phyloP scores from a whole-genome alignment of 2,797 vertebrate genomes.

The Capromys pilorides region DNA sequence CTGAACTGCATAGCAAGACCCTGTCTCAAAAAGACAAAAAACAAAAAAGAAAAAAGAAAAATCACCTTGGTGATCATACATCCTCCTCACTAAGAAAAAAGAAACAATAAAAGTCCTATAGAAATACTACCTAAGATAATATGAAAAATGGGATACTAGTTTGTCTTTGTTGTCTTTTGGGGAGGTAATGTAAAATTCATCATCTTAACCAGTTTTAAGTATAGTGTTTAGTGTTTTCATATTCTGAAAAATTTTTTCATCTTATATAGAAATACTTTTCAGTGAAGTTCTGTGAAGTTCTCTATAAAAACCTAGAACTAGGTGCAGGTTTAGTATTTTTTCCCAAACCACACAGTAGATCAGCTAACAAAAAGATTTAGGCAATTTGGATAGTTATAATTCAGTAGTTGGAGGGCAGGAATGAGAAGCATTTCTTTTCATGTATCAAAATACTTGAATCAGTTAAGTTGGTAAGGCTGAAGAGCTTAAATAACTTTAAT shows the following conservation, averaged over 20 bases:
- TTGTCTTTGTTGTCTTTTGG: neutral
- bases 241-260: neutral
- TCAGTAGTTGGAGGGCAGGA: neutral
- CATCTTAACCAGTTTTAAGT: neutral
- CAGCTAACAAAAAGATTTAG: conserved; percentile 22
- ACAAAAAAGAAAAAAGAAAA: conserved; percentile 35
- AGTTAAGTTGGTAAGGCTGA: neutral
- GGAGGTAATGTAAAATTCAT: conserved; percentile 27
- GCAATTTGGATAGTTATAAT: neutral
- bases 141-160: neutral
- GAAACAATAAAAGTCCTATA: neutral
- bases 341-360: neutral
- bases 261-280: conserved; percentile 36
- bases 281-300: neutral
- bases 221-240: neutral
- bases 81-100: conserved; percentile 26
- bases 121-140: conserved; percentile 20
- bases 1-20: no score
- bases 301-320: neutral
- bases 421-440: conserved; percentile 25
- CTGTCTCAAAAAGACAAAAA: no score
- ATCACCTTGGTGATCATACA: conserved; percentile 30
- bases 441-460: conserved; percentile 19
- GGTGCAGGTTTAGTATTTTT: neutral
- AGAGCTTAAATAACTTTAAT: conserved; percentile 26